A percentile compares a stretch with the other conserved stretches of the same genome.
Conservation (phyloP, 2,797 vertebrate genomes). For the Anableps anableps region DNA sequence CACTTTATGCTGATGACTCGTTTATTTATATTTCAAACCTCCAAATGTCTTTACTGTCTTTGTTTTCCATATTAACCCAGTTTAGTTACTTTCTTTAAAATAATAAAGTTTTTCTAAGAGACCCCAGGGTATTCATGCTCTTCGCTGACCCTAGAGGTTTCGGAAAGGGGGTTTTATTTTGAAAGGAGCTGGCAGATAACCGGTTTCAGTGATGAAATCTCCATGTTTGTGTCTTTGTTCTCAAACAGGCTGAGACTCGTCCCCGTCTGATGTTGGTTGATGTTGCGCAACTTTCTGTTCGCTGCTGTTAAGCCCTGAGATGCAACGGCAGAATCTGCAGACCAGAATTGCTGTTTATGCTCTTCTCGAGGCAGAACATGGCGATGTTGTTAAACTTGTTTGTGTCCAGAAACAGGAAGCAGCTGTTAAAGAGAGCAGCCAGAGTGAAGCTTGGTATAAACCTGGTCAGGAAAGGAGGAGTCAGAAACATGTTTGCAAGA, state of each 20-base stretch:
- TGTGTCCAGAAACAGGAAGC: not conserved
- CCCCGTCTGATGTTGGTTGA: not conserved
- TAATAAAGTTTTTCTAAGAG: not conserved
- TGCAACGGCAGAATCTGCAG: not conserved
- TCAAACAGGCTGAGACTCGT: conserved; percentile 20
- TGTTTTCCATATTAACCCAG: not conserved
- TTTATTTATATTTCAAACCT: not conserved
- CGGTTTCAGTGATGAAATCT: conserved; percentile 1
- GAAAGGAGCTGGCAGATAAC: not conserved
- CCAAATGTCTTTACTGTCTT: not conserved
- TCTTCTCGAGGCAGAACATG: not conserved
- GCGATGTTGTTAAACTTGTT: not conserved
- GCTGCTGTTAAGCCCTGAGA: not conserved
- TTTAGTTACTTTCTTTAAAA: not conserved
- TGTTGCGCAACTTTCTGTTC: conserved; percentile 5
- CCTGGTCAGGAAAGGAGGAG: not conserved
- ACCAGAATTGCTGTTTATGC: not conserved
- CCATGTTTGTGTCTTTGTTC: not conserved
- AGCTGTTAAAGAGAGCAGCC: not conserved
- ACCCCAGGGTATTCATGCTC: not conserved
- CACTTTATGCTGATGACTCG: not conserved
- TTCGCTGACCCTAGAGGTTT: not conserved
- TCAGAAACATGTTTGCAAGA: not conserved
- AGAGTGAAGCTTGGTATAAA: too few relatives aligned
- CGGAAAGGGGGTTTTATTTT: not conserved